Evolutionary conservation across 1,140 invertebrate species (phyloP).

Genomic region (Spodoptera frugiperda): DNA sequence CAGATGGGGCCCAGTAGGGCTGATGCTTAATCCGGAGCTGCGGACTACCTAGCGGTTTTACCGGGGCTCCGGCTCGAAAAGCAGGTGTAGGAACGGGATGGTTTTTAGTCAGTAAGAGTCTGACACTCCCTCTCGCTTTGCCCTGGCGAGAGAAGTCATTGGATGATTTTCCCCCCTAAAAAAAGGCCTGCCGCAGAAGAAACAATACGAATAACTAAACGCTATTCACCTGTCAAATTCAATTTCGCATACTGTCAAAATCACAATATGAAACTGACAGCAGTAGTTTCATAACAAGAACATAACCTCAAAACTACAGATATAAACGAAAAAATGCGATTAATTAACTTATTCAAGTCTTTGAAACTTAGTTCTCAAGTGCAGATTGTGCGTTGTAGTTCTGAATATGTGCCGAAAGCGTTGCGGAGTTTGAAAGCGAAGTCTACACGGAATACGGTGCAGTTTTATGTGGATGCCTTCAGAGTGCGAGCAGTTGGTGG

Average conservation of each 20-base stretch:
- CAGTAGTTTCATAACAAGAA: slow-evolving; percentile 45
- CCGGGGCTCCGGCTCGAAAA: too few relatives aligned
- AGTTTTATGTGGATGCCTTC: slow-evolving; percentile 90
- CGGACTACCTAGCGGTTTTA: too few relatives aligned
- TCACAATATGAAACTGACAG: background rate
- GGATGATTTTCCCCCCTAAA: too few relatives aligned
- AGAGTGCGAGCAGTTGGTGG: slow-evolving; percentile 90
- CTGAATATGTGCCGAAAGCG: slow-evolving; percentile 68
- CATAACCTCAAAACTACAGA: slow-evolving; percentile 55
- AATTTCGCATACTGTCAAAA: background rate
- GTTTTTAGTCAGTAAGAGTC: too few relatives aligned
- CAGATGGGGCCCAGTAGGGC: too few relatives aligned
- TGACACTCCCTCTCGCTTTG: too few relatives aligned
- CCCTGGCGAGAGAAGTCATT: too few relatives aligned
- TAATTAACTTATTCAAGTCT: slow-evolving; percentile 60
- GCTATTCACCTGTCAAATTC: too few relatives aligned
- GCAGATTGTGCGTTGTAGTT: slow-evolving; percentile 55
- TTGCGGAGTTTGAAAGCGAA: slow-evolving; percentile 78
- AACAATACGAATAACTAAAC: too few relatives aligned
- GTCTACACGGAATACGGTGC: slow-evolving; percentile 73
- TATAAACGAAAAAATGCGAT: slow-evolving; percentile 61
- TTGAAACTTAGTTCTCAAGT: slow-evolving; percentile 52
- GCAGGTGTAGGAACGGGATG: too few relatives aligned
- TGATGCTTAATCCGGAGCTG: too few relatives aligned
- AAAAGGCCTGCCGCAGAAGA: too few relatives aligned